A percentile compares a stretch with the other conserved stretches of the same genome.
Evolutionary conservation across 2,797 vertebrate species (phyloP).

Genomic region (Esox lucius): DNA sequence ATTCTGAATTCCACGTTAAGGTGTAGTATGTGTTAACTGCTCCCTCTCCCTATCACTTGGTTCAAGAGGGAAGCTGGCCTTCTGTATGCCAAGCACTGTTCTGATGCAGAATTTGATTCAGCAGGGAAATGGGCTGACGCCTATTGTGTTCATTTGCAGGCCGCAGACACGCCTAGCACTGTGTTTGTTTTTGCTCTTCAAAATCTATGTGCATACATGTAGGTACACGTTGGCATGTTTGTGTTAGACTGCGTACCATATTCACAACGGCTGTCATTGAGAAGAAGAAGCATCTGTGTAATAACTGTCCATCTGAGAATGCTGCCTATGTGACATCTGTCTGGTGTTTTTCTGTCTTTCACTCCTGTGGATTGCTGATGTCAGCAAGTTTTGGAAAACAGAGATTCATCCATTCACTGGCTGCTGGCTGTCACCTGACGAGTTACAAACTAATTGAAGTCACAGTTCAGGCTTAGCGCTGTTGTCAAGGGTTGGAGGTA

Average conservation of each 20-base stretch:
- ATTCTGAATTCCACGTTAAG: not conserved
- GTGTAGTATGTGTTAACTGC: conserved; percentile 18
- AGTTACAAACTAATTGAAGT: not conserved
- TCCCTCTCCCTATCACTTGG: conserved; percentile 3
- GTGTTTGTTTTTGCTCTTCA: not conserved
- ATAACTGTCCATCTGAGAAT: not conserved
- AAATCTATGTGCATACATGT: not conserved
- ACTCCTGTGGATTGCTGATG: not conserved
- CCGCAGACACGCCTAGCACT: not conserved
- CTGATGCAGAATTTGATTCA: not conserved
- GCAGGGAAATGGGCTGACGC: not conserved
- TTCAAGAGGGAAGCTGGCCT: not conserved
- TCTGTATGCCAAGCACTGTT: not conserved
- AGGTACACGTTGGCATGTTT: not conserved
- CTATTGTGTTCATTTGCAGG: not conserved
- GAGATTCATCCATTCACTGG: not conserved
- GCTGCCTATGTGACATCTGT: not conserved
- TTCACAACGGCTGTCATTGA: not conserved
- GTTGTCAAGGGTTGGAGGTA: not conserved
- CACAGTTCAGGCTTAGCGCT: not conserved
- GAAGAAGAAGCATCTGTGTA: not conserved
- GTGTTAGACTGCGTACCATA: not conserved
- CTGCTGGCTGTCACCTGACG: not conserved
- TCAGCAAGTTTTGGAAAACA: not conserved
- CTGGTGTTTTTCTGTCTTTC: not conserved